Evolutionary conservation across 1,140 invertebrate genomes (phyloP).

Genomic region (Agrilus planipennis): DNA sequence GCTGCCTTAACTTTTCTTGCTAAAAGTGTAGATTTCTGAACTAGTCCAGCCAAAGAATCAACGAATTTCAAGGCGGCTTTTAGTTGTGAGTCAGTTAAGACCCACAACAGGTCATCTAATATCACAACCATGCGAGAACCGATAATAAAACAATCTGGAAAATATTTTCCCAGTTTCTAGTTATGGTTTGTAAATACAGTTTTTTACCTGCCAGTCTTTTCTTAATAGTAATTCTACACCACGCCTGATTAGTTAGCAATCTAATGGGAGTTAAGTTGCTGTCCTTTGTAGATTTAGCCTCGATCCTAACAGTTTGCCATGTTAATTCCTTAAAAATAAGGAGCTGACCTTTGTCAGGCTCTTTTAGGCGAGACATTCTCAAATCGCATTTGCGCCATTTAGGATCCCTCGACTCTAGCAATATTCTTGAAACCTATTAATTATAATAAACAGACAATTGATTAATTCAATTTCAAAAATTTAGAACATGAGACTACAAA

Average conservation of each 20-base stretch:
- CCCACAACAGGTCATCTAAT: constrained; percentile 96
- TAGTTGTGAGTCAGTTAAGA: constrained; percentile 91
- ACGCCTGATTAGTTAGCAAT: constrained; percentile 87
- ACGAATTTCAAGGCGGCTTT: constrained; percentile 90
- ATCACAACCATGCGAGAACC: constrained; percentile 86
- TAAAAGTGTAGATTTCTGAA: constrained; percentile 70
- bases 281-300: constrained; percentile 76
- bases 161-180: constrained; percentile 9
- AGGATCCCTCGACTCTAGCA: constrained; percentile 85
- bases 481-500: too few relatives aligned
- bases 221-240: constrained; percentile 92
- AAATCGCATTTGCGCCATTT: constrained; percentile 76
- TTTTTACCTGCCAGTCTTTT: constrained; percentile 73
- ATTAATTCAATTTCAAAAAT: too few relatives aligned
- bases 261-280: constrained; percentile 77
- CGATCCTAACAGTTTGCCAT: constrained; percentile 93
- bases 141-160: constrained; percentile 83
- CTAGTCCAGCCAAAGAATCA: constrained; percentile 76
- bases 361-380: constrained; percentile 81
- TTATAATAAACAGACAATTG: too few relatives aligned
- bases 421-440: constrained; percentile 75
- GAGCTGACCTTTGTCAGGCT: constrained; percentile 73
- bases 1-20: constrained; percentile 80
- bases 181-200: background rate
- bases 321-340: constrained; percentile 96